Evolutionary conservation across 2,113 vertebrate species (phyloP).

Genomic region (Aegotheles bennettii): DNA sequence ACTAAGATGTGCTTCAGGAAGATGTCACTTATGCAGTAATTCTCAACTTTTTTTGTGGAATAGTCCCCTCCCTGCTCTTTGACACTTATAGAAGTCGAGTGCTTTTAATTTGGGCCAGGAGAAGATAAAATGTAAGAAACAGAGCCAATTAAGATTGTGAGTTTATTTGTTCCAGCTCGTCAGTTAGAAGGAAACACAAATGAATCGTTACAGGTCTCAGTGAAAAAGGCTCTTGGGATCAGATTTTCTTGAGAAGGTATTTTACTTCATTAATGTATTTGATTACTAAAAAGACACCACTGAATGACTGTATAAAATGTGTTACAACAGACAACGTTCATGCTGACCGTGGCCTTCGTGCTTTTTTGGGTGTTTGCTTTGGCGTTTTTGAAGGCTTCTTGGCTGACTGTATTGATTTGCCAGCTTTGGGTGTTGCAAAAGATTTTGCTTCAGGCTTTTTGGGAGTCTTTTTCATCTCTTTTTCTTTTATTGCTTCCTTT

Average conservation of each 20-base stretch:
- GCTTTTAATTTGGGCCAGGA: not conserved
- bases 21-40: not conserved
- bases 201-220: not conserved
- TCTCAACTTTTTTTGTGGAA: not conserved
- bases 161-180: not conserved
- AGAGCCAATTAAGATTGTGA: not conserved
- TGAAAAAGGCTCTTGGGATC: not conserved
- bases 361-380: conserved; percentile 8
- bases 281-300: not conserved
- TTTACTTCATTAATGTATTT: not conserved
- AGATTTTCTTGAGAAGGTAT: not conserved
- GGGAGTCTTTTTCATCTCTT: conserved; percentile 48
- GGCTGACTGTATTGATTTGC: conserved; percentile 11
- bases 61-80: not conserved
- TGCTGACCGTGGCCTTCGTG: not conserved
- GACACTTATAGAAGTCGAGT: not conserved
- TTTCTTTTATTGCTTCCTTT: conserved; percentile 24
- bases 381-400: conserved; percentile 6
- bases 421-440: conserved; percentile 24
- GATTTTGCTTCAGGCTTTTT: conserved; percentile 57
- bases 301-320: not conserved
- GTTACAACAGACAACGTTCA: not conserved
- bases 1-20: not conserved
- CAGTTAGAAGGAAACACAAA: not conserved
- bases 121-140: not conserved